Percentiles rank a stretch among this genome's conserved stretches.
Conservation (phyloP, 2,797 vertebrate genomes). For the Pipistrellus kuhlii region DNA sequence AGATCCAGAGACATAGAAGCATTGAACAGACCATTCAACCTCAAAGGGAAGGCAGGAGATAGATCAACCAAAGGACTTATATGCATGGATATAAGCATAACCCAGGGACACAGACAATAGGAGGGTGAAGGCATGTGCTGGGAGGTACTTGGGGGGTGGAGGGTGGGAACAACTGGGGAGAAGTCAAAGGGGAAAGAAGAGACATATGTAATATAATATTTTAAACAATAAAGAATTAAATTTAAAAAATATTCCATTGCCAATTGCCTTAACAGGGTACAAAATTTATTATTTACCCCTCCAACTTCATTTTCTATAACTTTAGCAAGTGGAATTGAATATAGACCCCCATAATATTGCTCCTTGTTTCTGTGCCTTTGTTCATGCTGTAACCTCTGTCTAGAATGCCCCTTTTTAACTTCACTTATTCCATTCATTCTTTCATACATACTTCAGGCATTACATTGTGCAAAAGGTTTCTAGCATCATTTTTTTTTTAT, state of each 20-base stretch:
- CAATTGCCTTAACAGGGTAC: neutral
- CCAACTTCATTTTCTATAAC: constrained; percentile 4
- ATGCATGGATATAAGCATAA: no score
- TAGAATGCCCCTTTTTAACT: neutral
- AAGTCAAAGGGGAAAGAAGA: no score
- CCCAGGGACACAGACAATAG: no score
- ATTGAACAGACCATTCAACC: no score
- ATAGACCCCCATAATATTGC: neutral
- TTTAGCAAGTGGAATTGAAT: neutral
- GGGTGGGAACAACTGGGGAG: no score
- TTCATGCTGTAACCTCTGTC: neutral
- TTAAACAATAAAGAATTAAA: no score
- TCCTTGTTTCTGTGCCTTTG: neutral
- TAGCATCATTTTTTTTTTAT: neutral
- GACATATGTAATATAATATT: no score
- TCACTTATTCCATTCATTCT: neutral
- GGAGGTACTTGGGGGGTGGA: no score
- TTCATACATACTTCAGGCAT: neutral
- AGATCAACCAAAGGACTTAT: no score
- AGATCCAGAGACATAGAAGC: no score
- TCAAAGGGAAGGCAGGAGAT: no score
- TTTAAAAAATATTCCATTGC: neutral
- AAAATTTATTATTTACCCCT: constrained; percentile 44
- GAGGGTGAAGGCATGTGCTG: no score
- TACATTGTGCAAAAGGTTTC: neutral